These are phyloP conservation scores for Ataeniobius toweri DNA, from an alignment of 2,797 vertebrate genomes.

Conservation along the genomic window DNA sequence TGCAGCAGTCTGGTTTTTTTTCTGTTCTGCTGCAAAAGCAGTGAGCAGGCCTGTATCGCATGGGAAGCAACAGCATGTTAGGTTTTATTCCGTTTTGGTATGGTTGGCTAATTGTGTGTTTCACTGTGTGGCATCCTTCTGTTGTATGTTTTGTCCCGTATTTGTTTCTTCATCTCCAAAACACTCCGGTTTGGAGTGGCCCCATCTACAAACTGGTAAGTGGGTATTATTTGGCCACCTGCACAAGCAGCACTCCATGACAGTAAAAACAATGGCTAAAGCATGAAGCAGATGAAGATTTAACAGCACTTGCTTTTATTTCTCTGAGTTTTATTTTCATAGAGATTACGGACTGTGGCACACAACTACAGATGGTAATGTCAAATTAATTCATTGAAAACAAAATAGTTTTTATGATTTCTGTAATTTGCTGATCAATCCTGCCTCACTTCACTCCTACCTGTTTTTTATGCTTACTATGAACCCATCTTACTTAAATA, in stretches of 20 bases:
- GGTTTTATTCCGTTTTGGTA: constrained; percentile 9
- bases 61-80: constrained; percentile 4
- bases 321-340: constrained; percentile 6
- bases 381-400: constrained; percentile 15
- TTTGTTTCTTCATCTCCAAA: constrained; percentile 38
- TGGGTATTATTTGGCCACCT: background rate
- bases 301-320: constrained; percentile 3
- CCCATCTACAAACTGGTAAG: constrained; percentile 11
- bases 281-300: constrained; percentile 1
- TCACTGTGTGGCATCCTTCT: constrained; percentile 29
- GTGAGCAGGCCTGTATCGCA: background rate
- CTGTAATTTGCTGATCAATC: background rate
- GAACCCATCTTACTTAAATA: constrained; percentile 11
- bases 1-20: background rate
- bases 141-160: constrained; percentile 22
- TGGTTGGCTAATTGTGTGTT: constrained; percentile 21
- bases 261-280: constrained; percentile 9
- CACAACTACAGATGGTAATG: constrained; percentile 20
- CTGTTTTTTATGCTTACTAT: constrained; percentile 16
- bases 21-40: constrained; percentile 6
- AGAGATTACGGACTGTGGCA: constrained; percentile 12
- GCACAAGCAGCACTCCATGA: background rate
- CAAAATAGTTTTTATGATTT: constrained; percentile 13
- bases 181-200: constrained; percentile 37
- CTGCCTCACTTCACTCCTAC: background rate